Base-by-base conservation (phyloP, 2,113 vertebrate species). In the Anhinga rufa region DNA sequence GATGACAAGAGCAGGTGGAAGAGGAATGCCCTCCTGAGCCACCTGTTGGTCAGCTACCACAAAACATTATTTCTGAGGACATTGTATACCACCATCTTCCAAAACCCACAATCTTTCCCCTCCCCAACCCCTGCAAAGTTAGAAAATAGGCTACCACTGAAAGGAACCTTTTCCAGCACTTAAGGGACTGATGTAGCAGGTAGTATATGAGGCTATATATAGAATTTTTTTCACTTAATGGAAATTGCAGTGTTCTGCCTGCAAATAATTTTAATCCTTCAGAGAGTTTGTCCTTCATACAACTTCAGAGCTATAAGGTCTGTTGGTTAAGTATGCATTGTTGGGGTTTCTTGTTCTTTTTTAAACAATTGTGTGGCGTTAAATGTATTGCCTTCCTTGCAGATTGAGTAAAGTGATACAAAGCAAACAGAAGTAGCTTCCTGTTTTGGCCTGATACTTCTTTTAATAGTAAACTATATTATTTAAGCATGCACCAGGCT, bases 311-410 rank as follows among this genome's bases (percentile, higher is more conserved):
- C 12, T 7, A 6, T 11, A 6, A 75, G 20, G 77, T 81, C 46
- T 69, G 17, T 0, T 0, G 52, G 21, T 80, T 77, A 88, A 62
- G 6, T 55, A 29, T 10, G 17, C 34, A 74, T 17, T 38, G 14
- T 22, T 34, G 21, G 6, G 6, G 0, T 0, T 5, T 31, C 29
- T 12, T 22, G 4, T 22, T 51, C 5, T 65, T 26, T 29, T 49
- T 57, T 71, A 57, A 77, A 58, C 3, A 44, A 7, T 11, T 51
- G 7, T 14, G 9, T 64, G 26, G n/a, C 54, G 8, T 83, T 92
- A 79, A 88, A 40, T 14, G 10, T 42, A 44, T 76, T 68, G 26
- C 42, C n/a, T 66, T 44, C 42, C n/a, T 66, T 44, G 8, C 20
- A 55, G 55, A 12, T 10, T 46, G 16, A 61, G 44, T 34, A 12